Evolutionary conservation across 2,113 vertebrate species (phyloP).

Genomic region (Agelaius phoeniceus): DNA sequence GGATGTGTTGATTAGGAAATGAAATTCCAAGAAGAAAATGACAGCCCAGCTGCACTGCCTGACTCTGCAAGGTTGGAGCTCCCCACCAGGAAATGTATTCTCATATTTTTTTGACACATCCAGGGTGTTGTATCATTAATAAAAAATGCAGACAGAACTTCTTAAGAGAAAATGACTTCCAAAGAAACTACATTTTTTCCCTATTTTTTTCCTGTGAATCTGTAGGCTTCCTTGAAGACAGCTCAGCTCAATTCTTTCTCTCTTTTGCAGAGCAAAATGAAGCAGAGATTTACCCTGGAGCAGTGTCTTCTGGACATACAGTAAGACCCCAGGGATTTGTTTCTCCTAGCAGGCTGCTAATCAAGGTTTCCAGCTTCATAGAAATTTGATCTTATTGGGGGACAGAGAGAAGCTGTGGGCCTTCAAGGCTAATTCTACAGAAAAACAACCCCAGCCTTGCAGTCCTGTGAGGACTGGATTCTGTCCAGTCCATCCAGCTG

Average conservation of each 20-base stretch:
- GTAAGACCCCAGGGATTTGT: neutral
- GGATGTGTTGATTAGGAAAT: constrained; percentile 56
- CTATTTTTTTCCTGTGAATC: neutral
- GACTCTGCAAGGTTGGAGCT: constrained; percentile 26
- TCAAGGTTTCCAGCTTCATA: constrained; percentile 1
- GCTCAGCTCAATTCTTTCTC: neutral
- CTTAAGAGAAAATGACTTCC: constrained; percentile 29
- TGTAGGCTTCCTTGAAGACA: neutral
- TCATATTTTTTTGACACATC: constrained; percentile 61
- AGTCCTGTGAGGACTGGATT: neutral
- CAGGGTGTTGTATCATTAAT: constrained; percentile 65
- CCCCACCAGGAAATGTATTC: constrained; percentile 46
- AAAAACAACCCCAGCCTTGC: neutral
- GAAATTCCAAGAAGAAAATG: constrained; percentile 53
- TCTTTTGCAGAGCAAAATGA: neutral
- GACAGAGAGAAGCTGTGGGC: neutral
- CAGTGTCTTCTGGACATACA: neutral
- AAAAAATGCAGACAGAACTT: constrained; percentile 57
- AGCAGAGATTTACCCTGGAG: neutral
- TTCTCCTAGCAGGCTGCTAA: neutral
- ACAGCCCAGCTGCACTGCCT: neutral
- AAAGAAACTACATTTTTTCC: neutral
- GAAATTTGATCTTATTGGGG: neutral
- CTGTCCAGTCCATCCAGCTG: neutral
- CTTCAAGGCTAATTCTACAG: neutral